Evolutionary conservation across 2,888 invertebrate genomes (phyloP), one percentile per base, ranked within the genome.

Genomic region (Drosophila yooni): DNA sequence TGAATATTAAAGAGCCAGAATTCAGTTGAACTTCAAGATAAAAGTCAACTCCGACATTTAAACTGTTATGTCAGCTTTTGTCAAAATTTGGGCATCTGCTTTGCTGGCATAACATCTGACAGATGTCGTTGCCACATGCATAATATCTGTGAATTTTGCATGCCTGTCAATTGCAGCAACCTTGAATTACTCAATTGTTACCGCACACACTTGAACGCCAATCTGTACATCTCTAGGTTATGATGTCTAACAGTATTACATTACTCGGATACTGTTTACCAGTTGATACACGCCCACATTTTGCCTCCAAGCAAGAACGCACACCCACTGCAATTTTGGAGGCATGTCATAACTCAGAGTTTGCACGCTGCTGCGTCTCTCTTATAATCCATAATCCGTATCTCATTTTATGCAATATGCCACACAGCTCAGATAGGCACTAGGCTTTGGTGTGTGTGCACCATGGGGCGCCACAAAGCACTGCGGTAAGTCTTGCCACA

Each of bases 261-360:
- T 13, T 40, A 60, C 33, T 65, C 52, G 31, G 62, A 46, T 53
- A 27, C 48, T 15, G 29, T 29, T 38, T 15, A 29, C 40, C 56
- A 15, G 15, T 10, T 57, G 57, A 29, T n/a, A 40, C 29, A 56
- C 29, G 13, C 38, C 54, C 53, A 34, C 1, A 3, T 53, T 34
- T 13, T 34, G 3, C 8, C 1, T 1, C 5, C 15, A 5, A 6
- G 18, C 53, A 6, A 18, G 53, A n/a, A 1, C 27, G 38, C 25
- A 11, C 57, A 57, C 57, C 31, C 43, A 46, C 31, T 43, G 57
- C 11, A n/a, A 52, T 52, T 56, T 50, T 43, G 68, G 68, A 3
- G 68, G 68, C 68, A 58, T 68, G 68, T 36, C 58, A 68, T 68
- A 68, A 68, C 67, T 54, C 33, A 54, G 48, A 27, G n/a, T 29